Percentiles rank a stretch among this genome's conserved stretches.
Conservation (phyloP, 2,888 invertebrate genomes). For the Xiphydria camelus region DNA sequence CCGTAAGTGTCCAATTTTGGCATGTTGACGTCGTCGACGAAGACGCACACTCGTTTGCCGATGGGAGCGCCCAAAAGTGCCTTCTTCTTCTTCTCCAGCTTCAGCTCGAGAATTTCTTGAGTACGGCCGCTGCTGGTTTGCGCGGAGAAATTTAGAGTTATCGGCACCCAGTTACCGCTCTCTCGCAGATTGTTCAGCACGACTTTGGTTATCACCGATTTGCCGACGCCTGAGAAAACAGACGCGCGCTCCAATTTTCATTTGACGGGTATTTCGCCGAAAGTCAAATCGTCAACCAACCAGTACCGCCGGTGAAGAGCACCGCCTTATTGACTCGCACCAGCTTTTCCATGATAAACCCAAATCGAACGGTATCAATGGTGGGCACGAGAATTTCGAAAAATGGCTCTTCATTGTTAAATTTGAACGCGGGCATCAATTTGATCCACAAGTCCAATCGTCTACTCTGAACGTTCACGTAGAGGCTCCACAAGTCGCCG, state of each 20-base stretch:
- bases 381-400: conserved; percentile 91
- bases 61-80: conserved; percentile 80
- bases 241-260: neutral
- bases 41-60: conserved; percentile 80
- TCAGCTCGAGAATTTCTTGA: conserved; percentile 83
- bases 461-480: conserved; percentile 71
- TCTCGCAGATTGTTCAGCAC: conserved; percentile 69
- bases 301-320: conserved; percentile 87
- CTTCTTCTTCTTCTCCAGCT: conserved; percentile 80
- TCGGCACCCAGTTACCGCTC: conserved; percentile 70
- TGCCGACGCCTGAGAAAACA: conserved; percentile 73
- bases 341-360: conserved; percentile 77
- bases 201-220: conserved; percentile 81
- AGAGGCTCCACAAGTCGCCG: conserved; percentile 76
- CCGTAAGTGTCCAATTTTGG: conserved; percentile 85
- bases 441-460: conserved; percentile 79
- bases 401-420: conserved; percentile 73
- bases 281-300: conserved; percentile 49
- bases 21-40: conserved; percentile 93
- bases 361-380: conserved; percentile 85
- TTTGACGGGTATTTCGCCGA: neutral
- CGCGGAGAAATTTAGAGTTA: conserved; percentile 86
- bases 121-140: conserved; percentile 85
- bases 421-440: conserved; percentile 74
- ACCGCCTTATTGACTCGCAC: conserved; percentile 75